These are phyloP conservation scores for Penaeus monodon DNA, from an alignment of 2,888 invertebrate genomes.

Conservation along the genomic window DNA sequence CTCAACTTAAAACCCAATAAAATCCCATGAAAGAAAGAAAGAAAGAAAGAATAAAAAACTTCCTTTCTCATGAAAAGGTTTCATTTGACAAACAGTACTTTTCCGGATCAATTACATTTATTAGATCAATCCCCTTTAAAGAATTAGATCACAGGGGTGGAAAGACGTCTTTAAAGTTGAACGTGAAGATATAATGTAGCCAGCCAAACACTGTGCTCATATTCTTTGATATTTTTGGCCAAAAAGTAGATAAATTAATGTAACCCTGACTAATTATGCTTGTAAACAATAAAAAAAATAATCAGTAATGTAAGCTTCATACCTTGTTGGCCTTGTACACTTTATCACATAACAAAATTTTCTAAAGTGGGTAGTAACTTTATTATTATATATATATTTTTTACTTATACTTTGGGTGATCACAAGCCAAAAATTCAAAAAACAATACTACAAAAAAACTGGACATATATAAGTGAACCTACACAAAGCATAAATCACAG, in stretches of 20 bases:
- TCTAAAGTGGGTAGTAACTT: conserved; percentile 4
- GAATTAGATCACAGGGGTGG: conserved; percentile 42
- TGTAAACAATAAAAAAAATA: conserved; percentile 23
- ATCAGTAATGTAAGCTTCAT: conserved; percentile 20
- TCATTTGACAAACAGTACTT: conserved; percentile 18
- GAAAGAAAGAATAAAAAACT: neutral
- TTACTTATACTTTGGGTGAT: conserved; percentile 10
- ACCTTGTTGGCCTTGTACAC: conserved; percentile 31
- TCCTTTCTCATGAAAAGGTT: conserved; percentile 22
- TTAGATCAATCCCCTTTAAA: conserved; percentile 41
- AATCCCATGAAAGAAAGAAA: no score
- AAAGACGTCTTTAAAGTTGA: conserved; percentile 55
- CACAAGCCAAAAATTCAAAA: conserved; percentile 29
- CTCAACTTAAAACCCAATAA: conserved; percentile 1
- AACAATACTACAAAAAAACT: conserved; percentile 18
- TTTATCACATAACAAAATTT: conserved; percentile 25
- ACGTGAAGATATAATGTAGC: conserved; percentile 42
- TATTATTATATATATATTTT: no score
- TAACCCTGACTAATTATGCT: conserved; percentile 11
- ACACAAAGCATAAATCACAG: conserved; percentile 11
- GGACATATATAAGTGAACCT: conserved; percentile 9
- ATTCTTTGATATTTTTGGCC: conserved; percentile 28
- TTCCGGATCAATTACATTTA: conserved; percentile 37
- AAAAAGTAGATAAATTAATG: conserved; percentile 6
- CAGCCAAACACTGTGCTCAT: conserved; percentile 51